These are phyloP conservation scores for Sinella curviseta DNA, from an alignment of 1,140 invertebrate genomes.

Conservation along the genomic window DNA sequence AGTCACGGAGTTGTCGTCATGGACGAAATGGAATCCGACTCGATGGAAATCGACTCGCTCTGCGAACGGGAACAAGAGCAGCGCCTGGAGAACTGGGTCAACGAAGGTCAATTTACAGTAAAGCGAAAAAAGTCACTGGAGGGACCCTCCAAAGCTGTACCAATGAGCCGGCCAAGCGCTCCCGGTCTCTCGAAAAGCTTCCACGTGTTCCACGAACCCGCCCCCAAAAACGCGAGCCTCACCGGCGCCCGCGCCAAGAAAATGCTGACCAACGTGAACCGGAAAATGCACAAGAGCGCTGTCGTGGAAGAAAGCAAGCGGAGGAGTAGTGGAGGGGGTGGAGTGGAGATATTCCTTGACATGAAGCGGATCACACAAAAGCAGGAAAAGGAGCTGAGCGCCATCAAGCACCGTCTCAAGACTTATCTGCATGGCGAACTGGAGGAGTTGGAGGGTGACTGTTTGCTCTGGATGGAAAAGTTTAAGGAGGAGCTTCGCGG, in stretches of 20 bases:
- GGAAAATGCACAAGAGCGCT: not conserved
- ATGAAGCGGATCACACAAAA: slow-evolving; percentile 1
- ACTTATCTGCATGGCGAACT: not conserved
- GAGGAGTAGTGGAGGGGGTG: not conserved
- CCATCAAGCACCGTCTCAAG: slow-evolving; percentile 14
- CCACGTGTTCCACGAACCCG: slow-evolving; percentile 12
- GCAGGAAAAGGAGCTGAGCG: not conserved
- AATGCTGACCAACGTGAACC: not conserved
- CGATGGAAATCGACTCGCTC: not conserved
- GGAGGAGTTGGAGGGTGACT: not conserved
- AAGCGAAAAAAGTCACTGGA: not conserved
- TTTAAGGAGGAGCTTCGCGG: not conserved
- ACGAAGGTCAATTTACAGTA: not conserved
- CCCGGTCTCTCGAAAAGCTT: not conserved
- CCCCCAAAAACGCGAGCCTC: not conserved
- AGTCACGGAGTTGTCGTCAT: not conserved
- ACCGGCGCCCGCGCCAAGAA: not conserved
- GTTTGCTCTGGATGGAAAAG: not conserved
- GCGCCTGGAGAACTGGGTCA: slow-evolving; percentile 1
- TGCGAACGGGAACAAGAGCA: not conserved
- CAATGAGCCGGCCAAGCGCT: not conserved
- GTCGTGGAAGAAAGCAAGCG: not conserved
- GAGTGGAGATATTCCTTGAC: not conserved
- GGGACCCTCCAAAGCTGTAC: not conserved
- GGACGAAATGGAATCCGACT: not conserved